Percentiles rank a stretch among this genome's conserved stretches.
phyloP scores from a whole-genome alignment of 2,888 invertebrate genomes.

The Pseudococcus viburni region DNA sequence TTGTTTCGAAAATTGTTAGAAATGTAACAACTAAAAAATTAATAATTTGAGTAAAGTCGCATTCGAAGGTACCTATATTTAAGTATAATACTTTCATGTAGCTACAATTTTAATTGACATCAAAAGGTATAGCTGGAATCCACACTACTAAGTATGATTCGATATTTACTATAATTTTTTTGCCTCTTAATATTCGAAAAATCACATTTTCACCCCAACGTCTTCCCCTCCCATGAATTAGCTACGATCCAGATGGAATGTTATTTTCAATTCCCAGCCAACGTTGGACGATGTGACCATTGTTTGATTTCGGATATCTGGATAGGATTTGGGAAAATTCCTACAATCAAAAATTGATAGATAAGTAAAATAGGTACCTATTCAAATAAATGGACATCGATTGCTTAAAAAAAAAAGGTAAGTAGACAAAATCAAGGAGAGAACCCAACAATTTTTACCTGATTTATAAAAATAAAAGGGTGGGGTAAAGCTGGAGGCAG shows the following conservation, averaged over 20 bases:
- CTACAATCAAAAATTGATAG: slow-evolving; percentile 53
- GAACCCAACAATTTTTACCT: slow-evolving; percentile 64
- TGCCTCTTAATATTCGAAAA: slow-evolving; percentile 67
- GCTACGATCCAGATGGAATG: slow-evolving; percentile 67
- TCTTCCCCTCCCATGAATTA: slow-evolving; percentile 67
- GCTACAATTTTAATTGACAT: background rate
- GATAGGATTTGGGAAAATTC: slow-evolving; percentile 64
- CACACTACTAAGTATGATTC: slow-evolving; percentile 67
- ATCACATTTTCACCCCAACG: slow-evolving; percentile 67
- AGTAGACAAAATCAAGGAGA: too few species aligned
- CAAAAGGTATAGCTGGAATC: slow-evolving; percentile 67
- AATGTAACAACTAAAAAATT: too few species aligned
- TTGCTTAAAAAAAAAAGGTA: too few species aligned
- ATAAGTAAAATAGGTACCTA: too few species aligned
- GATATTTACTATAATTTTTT: slow-evolving; percentile 62
- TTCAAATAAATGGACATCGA: too few species aligned
- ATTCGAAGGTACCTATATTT: too few species aligned
- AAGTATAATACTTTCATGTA: too few species aligned
- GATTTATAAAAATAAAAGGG: slow-evolving; percentile 67
- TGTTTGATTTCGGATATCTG: background rate
- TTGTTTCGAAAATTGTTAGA: too few species aligned
- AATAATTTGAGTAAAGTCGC: too few species aligned
- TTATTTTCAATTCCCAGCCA: slow-evolving; percentile 67
- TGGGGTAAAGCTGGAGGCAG: slow-evolving; percentile 67
- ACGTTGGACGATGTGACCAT: slow-evolving; percentile 66